A percentile compares a stretch with the other conserved stretches of the same genome.
These are phyloP conservation scores for Megathymus violae DNA, from an alignment of 1,140 invertebrate genomes.

Conservation along the genomic window DNA sequence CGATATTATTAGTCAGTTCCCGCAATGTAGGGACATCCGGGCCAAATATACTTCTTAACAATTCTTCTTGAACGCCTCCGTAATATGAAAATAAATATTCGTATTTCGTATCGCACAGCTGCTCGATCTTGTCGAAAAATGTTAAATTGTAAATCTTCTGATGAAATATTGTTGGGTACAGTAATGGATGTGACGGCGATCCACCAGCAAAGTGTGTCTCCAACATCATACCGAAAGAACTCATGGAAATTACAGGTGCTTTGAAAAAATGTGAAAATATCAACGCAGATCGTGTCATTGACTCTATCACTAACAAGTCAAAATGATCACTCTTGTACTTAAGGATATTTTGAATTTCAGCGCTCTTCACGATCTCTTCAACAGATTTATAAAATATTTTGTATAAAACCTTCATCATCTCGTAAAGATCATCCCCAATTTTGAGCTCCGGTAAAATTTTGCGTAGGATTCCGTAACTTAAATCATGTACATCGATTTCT, in stretches of 20 bases:
- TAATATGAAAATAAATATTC: background rate
- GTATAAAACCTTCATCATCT: no score
- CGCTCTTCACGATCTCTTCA: no score
- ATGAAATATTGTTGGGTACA: constrained; percentile 65
- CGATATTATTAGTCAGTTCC: constrained; percentile 77
- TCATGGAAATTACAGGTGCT: constrained; percentile 67
- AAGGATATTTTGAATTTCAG: no score
- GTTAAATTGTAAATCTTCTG: constrained; percentile 24
- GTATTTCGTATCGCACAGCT: background rate
- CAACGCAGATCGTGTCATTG: constrained; percentile 38
- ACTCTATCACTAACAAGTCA: constrained; percentile 64
- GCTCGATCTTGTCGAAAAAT: constrained; percentile 51
- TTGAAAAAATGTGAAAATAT: constrained; percentile 68
- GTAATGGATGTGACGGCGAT: constrained; percentile 67
- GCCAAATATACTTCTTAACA: constrained; percentile 71
- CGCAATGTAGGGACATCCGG: constrained; percentile 57
- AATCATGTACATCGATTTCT: constrained; percentile 57
- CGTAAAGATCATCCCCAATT: background rate
- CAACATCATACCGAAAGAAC: constrained; percentile 48
- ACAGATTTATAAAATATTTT: no score
- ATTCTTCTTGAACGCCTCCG: constrained; percentile 46
- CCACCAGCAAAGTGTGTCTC: constrained; percentile 45
- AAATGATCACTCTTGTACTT: constrained; percentile 45
- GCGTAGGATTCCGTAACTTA: constrained; percentile 35
- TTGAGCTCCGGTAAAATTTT: constrained; percentile 16